Evolutionary conservation across 2,113 vertebrate species (phyloP).

Genomic region (Equus przewalskii): DNA sequence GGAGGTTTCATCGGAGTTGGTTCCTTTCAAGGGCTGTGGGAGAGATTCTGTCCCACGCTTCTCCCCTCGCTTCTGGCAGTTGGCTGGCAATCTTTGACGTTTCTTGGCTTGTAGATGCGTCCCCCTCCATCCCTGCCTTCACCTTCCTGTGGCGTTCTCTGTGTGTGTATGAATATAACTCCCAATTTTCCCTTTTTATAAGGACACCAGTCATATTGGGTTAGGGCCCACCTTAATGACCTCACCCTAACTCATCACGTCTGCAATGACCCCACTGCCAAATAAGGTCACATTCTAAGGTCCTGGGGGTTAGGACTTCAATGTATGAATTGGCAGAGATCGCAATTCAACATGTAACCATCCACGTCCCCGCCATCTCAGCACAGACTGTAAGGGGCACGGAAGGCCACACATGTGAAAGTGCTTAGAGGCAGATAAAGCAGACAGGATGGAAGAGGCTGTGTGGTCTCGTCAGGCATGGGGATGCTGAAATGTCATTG

Average conservation of each 20-base stretch:
- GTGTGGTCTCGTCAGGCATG: background rate
- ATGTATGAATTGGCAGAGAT: background rate
- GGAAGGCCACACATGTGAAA: background rate
- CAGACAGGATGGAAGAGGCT: background rate
- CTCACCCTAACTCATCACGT: background rate
- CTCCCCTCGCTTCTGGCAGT: background rate
- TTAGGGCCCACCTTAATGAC: background rate
- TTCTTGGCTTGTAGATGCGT: background rate
- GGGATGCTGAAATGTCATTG: background rate
- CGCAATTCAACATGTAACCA: rapidly evolving
- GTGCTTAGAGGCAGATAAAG: background rate
- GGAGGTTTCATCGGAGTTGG: background rate
- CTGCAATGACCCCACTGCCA: background rate
- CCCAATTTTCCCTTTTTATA: background rate
- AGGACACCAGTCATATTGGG: background rate
- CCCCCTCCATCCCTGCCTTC: background rate
- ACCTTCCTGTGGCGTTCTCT: background rate
- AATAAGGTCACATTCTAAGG: background rate
- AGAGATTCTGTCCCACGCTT: too few relatives aligned
- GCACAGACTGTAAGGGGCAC: background rate
- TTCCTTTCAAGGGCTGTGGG: background rate
- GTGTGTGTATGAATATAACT: background rate
- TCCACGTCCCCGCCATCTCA: background rate
- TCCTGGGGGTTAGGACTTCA: background rate
- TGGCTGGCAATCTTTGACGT: background rate